A percentile compares a stretch with the other conserved stretches of the same genome.
Evolutionary conservation across 1,140 invertebrate species (phyloP).

Genomic region (Theocolax elegans): DNA sequence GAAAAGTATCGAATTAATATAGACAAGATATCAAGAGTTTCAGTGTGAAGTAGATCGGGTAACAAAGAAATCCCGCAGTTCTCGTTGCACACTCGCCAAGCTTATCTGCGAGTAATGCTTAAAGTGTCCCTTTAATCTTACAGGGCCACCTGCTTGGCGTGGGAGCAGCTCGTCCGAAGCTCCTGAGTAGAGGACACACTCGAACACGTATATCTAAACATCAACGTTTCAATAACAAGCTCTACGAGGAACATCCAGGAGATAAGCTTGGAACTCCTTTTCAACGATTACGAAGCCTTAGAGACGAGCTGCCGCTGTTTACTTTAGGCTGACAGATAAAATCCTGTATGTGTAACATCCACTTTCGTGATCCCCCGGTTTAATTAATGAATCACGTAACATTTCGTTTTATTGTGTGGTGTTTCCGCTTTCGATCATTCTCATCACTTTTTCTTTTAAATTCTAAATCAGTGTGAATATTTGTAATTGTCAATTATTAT

Average conservation of each 20-base stretch:
- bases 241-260: not conserved
- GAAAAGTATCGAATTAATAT: too few relatives aligned
- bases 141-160: constrained; percentile 52
- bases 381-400: not conserved
- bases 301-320: constrained; percentile 3
- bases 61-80: constrained; percentile 3
- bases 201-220: not conserved
- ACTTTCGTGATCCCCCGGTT: not conserved
- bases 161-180: constrained; percentile 48
- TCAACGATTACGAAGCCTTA: constrained; percentile 36
- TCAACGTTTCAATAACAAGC: constrained; percentile 39
- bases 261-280: constrained; percentile 45
- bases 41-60: not conserved
- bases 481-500: too few relatives aligned
- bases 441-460: too few relatives aligned
- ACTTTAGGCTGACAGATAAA: not conserved
- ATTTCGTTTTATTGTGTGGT: not conserved
- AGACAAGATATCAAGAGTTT: too few relatives aligned
- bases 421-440: too few relatives aligned
- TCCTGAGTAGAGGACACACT: not conserved
- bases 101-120: constrained; percentile 4
- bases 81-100: not conserved
- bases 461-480: too few relatives aligned
- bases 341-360: not conserved
- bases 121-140: constrained; percentile 42